Conservation (phyloP, 2,797 vertebrate species). For the Chelidonichthys spinosus region DNA sequence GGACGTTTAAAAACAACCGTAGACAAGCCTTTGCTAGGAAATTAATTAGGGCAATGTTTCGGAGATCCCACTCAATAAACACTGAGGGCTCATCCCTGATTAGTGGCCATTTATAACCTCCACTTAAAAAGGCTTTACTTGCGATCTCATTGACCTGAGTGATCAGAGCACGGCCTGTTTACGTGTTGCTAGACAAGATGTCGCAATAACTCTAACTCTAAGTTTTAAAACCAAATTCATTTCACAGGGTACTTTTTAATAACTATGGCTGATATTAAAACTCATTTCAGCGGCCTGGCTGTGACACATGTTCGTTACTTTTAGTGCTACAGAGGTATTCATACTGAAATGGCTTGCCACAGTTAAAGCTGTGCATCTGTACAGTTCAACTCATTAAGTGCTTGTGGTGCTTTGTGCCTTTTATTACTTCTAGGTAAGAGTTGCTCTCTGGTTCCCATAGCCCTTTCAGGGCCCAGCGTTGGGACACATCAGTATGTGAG, state of each 20-base stretch:
- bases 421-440: conserved; percentile 59
- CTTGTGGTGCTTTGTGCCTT: conserved; percentile 53
- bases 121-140: conserved; percentile 76
- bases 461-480: conserved; percentile 56
- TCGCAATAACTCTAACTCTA: conserved; percentile 31
- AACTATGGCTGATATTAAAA: conserved; percentile 30
- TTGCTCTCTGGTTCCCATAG: conserved; percentile 60
- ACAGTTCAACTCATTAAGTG: conserved; percentile 20
- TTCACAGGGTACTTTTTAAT: conserved; percentile 17
- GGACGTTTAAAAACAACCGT: conserved; percentile 68
- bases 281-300: background rate
- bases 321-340: conserved; percentile 13
- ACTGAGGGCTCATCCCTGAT: conserved; percentile 81
- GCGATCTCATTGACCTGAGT: conserved; percentile 75
- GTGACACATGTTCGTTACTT: background rate
- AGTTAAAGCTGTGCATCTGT: conserved; percentile 16
- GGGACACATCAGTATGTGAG: conserved; percentile 79
- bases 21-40: conserved; percentile 67
- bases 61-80: conserved; percentile 78
- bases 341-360: conserved; percentile 8
- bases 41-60: conserved; percentile 85
- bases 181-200: conserved; percentile 47
- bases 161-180: conserved; percentile 53
- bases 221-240: conserved; percentile 39
- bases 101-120: conserved; percentile 84